Evolutionary conservation across 1,140 invertebrate species (phyloP).

Genomic region (Leptinotarsa texana): DNA sequence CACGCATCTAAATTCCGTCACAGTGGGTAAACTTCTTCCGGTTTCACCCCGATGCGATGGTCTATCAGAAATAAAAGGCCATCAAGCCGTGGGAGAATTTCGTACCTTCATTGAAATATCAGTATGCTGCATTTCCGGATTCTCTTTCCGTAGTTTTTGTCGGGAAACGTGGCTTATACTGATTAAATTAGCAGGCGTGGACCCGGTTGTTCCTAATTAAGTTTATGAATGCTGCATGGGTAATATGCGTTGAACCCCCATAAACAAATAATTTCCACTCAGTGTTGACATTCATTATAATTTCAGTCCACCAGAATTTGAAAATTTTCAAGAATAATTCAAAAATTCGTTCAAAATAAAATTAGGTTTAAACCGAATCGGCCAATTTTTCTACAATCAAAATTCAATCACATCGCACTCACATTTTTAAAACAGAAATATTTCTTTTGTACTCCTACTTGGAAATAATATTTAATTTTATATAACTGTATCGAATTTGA

Average conservation of each 20-base stretch:
- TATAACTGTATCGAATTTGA: background rate
- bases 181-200: background rate
- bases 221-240: background rate
- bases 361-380: too few relatives aligned
- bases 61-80: slow-evolving; percentile 7
- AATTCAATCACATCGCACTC: too few relatives aligned
- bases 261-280: too few relatives aligned
- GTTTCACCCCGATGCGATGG: slow-evolving; percentile 20
- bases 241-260: too few relatives aligned
- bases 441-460: too few relatives aligned
- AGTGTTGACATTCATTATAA: too few relatives aligned
- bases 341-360: too few relatives aligned
- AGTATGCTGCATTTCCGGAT: slow-evolving; percentile 14
- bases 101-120: background rate
- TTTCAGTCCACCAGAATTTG: too few relatives aligned
- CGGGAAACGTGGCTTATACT: background rate
- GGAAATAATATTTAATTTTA: background rate
- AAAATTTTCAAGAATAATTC: too few relatives aligned
- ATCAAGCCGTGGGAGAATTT: slow-evolving; percentile 28
- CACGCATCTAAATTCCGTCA: slow-evolving; percentile 35
- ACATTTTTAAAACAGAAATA: too few relatives aligned
- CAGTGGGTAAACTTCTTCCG: slow-evolving; percentile 29
- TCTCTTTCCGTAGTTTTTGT: slow-evolving; percentile 7
- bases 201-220: background rate
- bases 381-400: too few relatives aligned